Conservation (phyloP, 2,797 vertebrate species). For the Pseudochaenichthys georgianus region DNA sequence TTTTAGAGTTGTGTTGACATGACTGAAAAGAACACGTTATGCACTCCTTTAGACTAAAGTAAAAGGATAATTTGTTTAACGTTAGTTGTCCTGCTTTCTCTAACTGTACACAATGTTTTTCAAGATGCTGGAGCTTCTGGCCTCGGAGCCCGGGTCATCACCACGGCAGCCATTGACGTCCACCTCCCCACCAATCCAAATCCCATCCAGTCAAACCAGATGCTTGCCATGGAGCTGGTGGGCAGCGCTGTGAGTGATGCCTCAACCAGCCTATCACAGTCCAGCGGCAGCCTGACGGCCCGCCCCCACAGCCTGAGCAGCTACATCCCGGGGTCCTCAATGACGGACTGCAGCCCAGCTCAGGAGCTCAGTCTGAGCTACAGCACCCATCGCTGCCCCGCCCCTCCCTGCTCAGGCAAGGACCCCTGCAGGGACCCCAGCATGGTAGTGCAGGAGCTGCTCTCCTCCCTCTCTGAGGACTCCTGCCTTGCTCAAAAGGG, state of each 20-base stretch:
- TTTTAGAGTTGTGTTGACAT: background rate
- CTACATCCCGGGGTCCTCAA: slow-evolving; percentile 88
- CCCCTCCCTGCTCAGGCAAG: slow-evolving; percentile 70
- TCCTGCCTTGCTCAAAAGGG: slow-evolving; percentile 89
- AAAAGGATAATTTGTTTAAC: background rate
- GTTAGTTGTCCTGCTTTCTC: background rate
- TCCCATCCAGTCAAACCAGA: slow-evolving; percentile 69
- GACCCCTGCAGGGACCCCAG: slow-evolving; percentile 76
- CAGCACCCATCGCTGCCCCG: slow-evolving; percentile 64
- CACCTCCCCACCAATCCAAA: slow-evolving; percentile 88
- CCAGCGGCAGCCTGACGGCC: slow-evolving; percentile 87
- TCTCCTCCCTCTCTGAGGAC: slow-evolving; percentile 91
- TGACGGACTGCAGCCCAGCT: slow-evolving; percentile 87
- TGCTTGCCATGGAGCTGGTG: slow-evolving; percentile 76
- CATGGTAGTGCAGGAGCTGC: slow-evolving; percentile 89
- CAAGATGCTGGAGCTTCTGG: slow-evolving; percentile 83
- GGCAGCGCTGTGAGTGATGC: slow-evolving; percentile 84
- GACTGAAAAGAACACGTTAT: background rate
- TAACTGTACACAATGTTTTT: slow-evolving; percentile 23
- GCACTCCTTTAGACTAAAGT: background rate
- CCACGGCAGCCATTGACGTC: slow-evolving; percentile 93
- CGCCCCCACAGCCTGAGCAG: slow-evolving; percentile 90
- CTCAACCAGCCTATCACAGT: slow-evolving; percentile 85
- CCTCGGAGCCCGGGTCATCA: slow-evolving; percentile 87
- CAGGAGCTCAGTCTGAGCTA: slow-evolving; percentile 82